Percentiles rank a stretch among this genome's conserved stretches.
Evolutionary conservation across 37 sponge, comb jelly and placozoan genomes (phyloP).

Genomic region (Crambe crambe): DNA sequence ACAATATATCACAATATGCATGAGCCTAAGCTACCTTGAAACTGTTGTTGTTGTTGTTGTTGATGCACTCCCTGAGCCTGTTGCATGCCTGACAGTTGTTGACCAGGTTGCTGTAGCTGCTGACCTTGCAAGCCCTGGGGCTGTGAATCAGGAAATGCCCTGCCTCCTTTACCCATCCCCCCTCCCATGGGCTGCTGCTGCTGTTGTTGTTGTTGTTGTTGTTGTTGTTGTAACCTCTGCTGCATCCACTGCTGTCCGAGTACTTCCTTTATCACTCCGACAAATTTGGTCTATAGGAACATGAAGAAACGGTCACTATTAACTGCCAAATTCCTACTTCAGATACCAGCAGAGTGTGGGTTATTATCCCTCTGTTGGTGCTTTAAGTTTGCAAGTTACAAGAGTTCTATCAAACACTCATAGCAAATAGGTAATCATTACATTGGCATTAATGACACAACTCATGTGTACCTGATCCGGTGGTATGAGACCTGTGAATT

Average conservation of each 20-base stretch:
- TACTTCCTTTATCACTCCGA: conserved; percentile 25
- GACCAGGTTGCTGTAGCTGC: conserved; percentile 3
- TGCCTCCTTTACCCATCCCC: no score
- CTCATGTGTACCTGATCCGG: conserved; percentile 51
- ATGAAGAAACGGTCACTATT: background rate
- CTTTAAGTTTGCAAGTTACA: no score
- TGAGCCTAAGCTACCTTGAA: no score
- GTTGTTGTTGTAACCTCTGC: conserved; percentile 19
- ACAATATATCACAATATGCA: no score
- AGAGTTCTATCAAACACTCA: no score
- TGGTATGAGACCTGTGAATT: conserved; percentile 64
- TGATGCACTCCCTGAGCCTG: background rate
- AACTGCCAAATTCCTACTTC: background rate
- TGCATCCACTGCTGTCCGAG: conserved; percentile 2
- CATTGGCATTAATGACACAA: no score
- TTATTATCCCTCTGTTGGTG: background rate
- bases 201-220: conserved; percentile 1
- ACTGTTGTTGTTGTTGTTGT: background rate
- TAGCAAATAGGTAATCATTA: background rate
- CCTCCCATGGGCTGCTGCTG: no score
- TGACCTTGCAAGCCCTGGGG: conserved; percentile 7
- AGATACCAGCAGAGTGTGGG: no score
- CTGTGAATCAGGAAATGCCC: background rate
- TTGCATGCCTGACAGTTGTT: conserved; percentile 3
- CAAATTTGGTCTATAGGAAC: conserved; percentile 34